Conservation (phyloP, 2,888 invertebrate genomes). For the Xestia xanthographa region DNA sequence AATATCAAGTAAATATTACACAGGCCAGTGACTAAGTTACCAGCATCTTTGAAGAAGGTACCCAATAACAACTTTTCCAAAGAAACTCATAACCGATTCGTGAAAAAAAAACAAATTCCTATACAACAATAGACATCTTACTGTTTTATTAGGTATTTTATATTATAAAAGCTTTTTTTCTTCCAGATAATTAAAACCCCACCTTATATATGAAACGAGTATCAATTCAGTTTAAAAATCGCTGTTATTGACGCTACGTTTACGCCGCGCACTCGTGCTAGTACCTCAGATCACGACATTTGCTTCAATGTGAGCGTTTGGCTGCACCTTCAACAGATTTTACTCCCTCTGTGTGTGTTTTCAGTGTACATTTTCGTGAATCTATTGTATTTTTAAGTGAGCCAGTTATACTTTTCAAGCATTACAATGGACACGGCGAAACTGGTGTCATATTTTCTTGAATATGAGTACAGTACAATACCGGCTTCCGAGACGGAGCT, state of each 20-base stretch:
- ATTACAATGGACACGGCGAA: slow-evolving; percentile 71
- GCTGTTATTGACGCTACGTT: not conserved
- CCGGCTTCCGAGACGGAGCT: slow-evolving; percentile 74
- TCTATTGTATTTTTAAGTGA: slow-evolving; percentile 63
- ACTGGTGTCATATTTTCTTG: slow-evolving; percentile 80
- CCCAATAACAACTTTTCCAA: too few relatives aligned
- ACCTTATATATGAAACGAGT: not conserved
- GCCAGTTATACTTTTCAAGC: slow-evolving; percentile 61
- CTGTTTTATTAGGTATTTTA: not conserved
- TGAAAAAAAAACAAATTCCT: not conserved
- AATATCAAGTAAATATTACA: not conserved
- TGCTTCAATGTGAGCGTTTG: slow-evolving; percentile 26
- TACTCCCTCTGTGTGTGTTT: slow-evolving; percentile 39
- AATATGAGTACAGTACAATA: slow-evolving; percentile 76
- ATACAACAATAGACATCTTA: not conserved
- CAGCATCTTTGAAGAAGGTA: too few relatives aligned
- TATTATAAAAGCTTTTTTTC: not conserved
- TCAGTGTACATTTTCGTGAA: slow-evolving; percentile 47
- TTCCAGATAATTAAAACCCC: not conserved
- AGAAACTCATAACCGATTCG: not conserved
- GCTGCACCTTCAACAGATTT: slow-evolving; percentile 47
- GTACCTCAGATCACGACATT: not conserved
- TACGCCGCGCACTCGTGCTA: not conserved
- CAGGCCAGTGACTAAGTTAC: too few relatives aligned
- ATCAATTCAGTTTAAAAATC: not conserved